phyloP scores from a whole-genome alignment of 1,140 invertebrate species.

The Amyelois transitella region DNA sequence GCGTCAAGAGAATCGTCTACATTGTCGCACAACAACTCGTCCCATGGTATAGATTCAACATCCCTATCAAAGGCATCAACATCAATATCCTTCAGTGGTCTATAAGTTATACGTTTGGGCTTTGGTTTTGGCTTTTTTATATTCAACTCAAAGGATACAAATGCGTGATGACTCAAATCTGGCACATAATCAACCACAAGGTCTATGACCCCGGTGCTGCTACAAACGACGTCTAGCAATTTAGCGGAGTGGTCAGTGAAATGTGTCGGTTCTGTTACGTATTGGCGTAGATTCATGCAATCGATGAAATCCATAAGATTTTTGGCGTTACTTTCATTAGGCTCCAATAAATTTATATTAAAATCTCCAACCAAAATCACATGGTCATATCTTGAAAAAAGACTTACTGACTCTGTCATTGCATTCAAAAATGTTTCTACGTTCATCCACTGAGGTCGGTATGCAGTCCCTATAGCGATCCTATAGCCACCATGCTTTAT shows the following conservation, averaged over 20 bases:
- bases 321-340: no score
- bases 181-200: background rate
- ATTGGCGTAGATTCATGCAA: background rate
- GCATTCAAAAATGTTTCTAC: background rate
- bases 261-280: background rate
- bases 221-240: background rate
- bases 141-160: background rate
- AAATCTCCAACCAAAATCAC: background rate
- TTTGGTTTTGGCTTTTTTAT: background rate
- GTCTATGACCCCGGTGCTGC: background rate
- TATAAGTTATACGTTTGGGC: background rate
- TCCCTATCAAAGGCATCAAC: background rate
- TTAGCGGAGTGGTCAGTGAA: background rate
- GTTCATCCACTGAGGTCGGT: background rate
- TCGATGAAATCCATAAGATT: background rate
- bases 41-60: background rate
- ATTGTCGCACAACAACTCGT: background rate
- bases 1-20: constrained; percentile 1
- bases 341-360: background rate
- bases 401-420: background rate
- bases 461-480: background rate
- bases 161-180: background rate
- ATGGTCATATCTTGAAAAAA: background rate
- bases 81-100: background rate
- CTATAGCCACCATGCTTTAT: no score